These are phyloP conservation scores for Morinoia aosen DNA, from an alignment of 2,888 invertebrate genomes.

Conservation along the genomic window DNA sequence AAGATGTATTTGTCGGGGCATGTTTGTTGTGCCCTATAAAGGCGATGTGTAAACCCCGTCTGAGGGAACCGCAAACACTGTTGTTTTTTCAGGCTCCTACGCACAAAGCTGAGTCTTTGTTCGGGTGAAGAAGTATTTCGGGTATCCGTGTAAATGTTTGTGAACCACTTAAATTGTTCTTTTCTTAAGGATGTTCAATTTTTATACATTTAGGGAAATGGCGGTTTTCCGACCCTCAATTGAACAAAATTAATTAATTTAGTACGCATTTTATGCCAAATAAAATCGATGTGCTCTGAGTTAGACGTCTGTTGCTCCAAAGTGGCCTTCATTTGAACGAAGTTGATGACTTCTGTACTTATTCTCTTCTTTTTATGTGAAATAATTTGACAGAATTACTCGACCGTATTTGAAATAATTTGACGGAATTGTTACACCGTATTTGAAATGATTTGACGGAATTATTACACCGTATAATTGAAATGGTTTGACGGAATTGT, in stretches of 20 bases:
- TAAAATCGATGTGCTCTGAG: too few species aligned
- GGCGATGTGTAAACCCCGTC: neutral
- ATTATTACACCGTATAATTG: too few species aligned
- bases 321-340: too few species aligned
- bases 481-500: too few species aligned
- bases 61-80: neutral
- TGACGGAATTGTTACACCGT: too few species aligned
- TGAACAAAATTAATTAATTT: neutral
- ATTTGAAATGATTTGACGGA: too few species aligned
- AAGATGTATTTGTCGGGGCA: neutral
- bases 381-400: too few species aligned
- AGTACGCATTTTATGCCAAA: neutral
- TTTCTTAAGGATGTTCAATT: neutral
- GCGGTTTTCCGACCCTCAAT: neutral
- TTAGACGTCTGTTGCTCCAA: too few species aligned
- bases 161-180: neutral
- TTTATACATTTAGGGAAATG: neutral
- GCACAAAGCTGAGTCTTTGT: neutral
- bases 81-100: neutral
- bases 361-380: too few species aligned
- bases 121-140: neutral
- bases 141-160: neutral
- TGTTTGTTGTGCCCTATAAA: neutral
- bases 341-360: too few species aligned
- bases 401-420: too few species aligned